Conservation (phyloP, 2,797 vertebrate species). For the Gallinago solitaria region DNA sequence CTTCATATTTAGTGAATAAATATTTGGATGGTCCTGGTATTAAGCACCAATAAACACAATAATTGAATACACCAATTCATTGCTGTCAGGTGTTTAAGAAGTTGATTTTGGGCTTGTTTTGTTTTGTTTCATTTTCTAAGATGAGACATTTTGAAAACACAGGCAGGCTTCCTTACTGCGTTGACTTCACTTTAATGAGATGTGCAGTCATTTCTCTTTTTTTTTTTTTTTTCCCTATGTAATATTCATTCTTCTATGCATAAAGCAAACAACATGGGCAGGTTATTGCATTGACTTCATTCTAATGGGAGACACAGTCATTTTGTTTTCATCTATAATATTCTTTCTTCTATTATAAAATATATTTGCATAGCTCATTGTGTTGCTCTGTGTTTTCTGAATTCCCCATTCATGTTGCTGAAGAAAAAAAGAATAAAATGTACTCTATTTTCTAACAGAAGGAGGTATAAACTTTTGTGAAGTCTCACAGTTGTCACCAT, state of each 20-base stretch:
- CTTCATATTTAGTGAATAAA: constrained; percentile 90
- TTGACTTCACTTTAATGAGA: constrained; percentile 80
- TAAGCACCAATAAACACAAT: constrained; percentile 80
- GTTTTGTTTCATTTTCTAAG: constrained; percentile 65
- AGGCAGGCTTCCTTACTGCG: constrained; percentile 82
- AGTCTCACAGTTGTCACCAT: constrained; percentile 76
- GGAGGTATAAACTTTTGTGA: constrained; percentile 75
- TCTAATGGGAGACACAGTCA: constrained; percentile 56
- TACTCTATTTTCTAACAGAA: constrained; percentile 75
- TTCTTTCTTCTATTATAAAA: constrained; percentile 64
- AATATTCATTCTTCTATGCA: constrained; percentile 58
- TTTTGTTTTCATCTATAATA: constrained; percentile 69
- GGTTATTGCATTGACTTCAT: constrained; percentile 61
- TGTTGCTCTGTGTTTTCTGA: constrained; percentile 70
- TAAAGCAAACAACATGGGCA: constrained; percentile 79
- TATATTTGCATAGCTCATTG: constrained; percentile 74
- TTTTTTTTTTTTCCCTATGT: not conserved
- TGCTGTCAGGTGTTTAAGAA: constrained; percentile 83
- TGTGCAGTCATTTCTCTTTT: constrained; percentile 57
- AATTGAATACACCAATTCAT: constrained; percentile 84
- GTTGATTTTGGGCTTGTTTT: constrained; percentile 71
- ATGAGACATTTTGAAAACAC: constrained; percentile 90
- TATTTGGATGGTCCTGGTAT: constrained; percentile 86
- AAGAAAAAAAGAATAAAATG: constrained; percentile 63
- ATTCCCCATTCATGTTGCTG: constrained; percentile 62